A percentile compares a stretch with the other conserved stretches of the same genome.
These are phyloP conservation scores for Acrocephalus kingi DNA, from an alignment of 2,113 vertebrate species.

Conservation along the genomic window DNA sequence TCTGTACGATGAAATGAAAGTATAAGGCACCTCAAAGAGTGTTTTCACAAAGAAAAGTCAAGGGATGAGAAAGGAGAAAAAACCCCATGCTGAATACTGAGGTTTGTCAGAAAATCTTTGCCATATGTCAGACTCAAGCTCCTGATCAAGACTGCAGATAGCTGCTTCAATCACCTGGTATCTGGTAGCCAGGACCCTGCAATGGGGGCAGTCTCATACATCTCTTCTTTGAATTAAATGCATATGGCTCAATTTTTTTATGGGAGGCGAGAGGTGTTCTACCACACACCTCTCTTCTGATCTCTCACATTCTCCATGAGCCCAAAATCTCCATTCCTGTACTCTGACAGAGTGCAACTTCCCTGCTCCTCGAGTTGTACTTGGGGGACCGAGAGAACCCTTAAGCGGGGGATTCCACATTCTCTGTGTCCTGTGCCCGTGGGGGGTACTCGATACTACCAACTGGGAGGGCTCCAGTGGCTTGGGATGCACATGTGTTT, in stretches of 20 bases:
- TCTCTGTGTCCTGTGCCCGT: fast-evolving
- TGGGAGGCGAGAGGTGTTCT: background rate
- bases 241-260: background rate
- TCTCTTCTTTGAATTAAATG: constrained; percentile 19
- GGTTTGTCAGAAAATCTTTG: constrained; percentile 28
- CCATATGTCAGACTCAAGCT: background rate
- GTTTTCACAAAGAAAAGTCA: constrained; percentile 35
- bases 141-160: background rate
- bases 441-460: fast-evolving
- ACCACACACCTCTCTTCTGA: background rate
- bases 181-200: background rate
- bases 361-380: fast-evolving
- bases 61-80: background rate
- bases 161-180: background rate
- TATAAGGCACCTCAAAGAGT: background rate
- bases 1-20: background rate
- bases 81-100: background rate
- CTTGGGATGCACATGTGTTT: fast-evolving
- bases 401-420: fast-evolving
- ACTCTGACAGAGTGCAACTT: background rate
- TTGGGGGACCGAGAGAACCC: background rate
- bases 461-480: fast-evolving
- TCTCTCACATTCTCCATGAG: background rate
- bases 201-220: background rate
- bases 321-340: background rate